A percentile compares a stretch with the other conserved stretches of the same genome.
These are phyloP conservation scores for Odontocerum albicorne DNA, from an alignment of 2,888 invertebrate species.

Conservation along the genomic window DNA sequence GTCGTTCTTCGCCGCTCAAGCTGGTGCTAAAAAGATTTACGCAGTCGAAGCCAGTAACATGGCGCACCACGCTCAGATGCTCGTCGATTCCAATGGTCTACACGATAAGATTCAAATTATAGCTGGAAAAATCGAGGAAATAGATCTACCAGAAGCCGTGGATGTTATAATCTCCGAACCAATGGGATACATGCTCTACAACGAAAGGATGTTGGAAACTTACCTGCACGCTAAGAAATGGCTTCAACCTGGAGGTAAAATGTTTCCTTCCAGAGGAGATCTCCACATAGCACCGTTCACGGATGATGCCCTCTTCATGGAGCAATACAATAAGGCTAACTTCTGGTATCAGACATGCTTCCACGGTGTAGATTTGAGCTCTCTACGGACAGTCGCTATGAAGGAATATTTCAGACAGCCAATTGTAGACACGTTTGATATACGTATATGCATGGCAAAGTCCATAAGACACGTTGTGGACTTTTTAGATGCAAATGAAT, in stretches of 20 bases:
- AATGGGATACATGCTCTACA: conserved; percentile 99
- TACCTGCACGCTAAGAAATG: conserved; percentile 98
- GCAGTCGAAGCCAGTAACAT: conserved; percentile 99
- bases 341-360: conserved; percentile 99
- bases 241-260: conserved; percentile 89
- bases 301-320: conserved; percentile 96
- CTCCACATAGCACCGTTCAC: conserved; percentile 97
- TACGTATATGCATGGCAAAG: conserved; percentile 94
- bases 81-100: conserved; percentile 89
- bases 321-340: conserved; percentile 97
- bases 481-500: conserved; percentile 89
- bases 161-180: conserved; percentile 98
- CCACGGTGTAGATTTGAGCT: conserved; percentile 95
- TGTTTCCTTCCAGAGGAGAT: conserved; percentile 97
- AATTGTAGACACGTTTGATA: conserved; percentile 97
- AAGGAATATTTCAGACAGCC: conserved; percentile 98
- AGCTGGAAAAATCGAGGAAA: conserved; percentile 98
- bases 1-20: conserved; percentile 97
- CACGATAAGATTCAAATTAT: conserved; percentile 88
- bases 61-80: conserved; percentile 91
- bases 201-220: conserved; percentile 98
- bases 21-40: conserved; percentile 94
- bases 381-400: conserved; percentile 88
- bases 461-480: conserved; percentile 92
- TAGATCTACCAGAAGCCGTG: conserved; percentile 91